Base-by-base conservation (phyloP, 2,888 invertebrate species). In the Crioceris asparagi region DNA sequence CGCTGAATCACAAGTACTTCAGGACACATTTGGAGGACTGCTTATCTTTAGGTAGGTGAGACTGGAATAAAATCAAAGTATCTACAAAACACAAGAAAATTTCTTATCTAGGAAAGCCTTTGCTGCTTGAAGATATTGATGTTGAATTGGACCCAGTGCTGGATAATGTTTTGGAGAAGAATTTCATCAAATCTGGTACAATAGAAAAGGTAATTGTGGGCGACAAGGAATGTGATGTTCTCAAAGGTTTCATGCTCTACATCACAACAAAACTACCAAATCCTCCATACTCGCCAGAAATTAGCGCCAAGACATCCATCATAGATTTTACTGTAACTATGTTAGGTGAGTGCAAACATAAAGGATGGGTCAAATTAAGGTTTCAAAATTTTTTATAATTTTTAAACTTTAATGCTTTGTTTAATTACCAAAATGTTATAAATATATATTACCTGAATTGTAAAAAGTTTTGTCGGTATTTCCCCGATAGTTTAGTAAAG, bases 311-410 rank as follows among this genome's bases (percentile, higher is more conserved):
- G 61, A 93, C 93, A 0, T 90, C 93, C 0, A 92, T 96, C 37
- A 94, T 96, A 51, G 94, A 96, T 61, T 96, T 96, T 58, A 96
- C 96, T 1, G 96, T 96, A 1, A 96, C 96, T 3, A 92, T 92
- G 84, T 78, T 86, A 56, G 64, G 60, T 57, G 50, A 46, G 40
- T 35, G 16, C 7, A 2, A 16, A 4, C 6, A 6, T 25, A n/a
- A n/a, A n/a, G n/a, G n/a, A n/a, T n/a, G n/a, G n/a, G n/a, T n/a
- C n/a, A n/a, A n/a, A n/a, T n/a, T n/a, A n/a, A n/a, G n/a, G n/a
- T n/a, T n/a, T n/a, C n/a, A n/a, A n/a, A n/a, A n/a, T n/a, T n/a
- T n/a, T n/a, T n/a, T n/a, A n/a, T n/a, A n/a, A n/a, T n/a, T n/a
- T n/a, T n/a, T n/a, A n/a, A n/a, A n/a, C n/a, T n/a, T n/a, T n/a